These are phyloP conservation scores for Embidobia sp. DNA, from an alignment of 2,888 invertebrate genomes.

Conservation along the genomic window DNA sequence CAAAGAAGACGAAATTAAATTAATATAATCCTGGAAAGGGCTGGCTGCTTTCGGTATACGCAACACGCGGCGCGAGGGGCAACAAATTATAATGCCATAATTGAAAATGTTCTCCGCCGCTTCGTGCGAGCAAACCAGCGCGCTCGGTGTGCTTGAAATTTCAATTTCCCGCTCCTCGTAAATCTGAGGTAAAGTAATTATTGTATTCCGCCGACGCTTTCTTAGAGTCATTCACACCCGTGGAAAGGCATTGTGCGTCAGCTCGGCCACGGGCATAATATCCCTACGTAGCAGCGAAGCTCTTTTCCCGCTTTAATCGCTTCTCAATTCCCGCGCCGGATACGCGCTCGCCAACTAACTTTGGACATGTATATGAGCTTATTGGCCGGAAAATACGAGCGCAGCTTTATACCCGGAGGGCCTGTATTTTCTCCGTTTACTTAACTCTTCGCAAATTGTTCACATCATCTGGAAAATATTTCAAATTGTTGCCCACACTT, in stretches of 20 bases:
- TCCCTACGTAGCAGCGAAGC: conserved; percentile 61
- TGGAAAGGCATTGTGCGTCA: conserved; percentile 76
- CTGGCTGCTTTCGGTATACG: conserved; percentile 58
- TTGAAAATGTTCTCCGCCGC: conserved; percentile 78
- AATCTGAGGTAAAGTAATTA: conserved; percentile 80
- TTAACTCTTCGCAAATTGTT: conserved; percentile 44
- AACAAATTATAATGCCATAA: conserved; percentile 80
- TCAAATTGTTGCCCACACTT: conserved; percentile 37
- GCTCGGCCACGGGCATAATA: conserved; percentile 76
- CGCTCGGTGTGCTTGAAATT: conserved; percentile 77
- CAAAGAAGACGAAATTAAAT: conserved; percentile 79
- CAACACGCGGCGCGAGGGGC: conserved; percentile 69
- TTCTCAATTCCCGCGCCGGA: conserved; percentile 65
- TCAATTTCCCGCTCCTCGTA: conserved; percentile 80
- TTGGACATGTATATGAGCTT: conserved; percentile 66
- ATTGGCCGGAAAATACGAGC: conserved; percentile 55
- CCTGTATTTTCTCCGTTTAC: conserved; percentile 52
- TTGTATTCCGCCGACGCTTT: conserved; percentile 78
- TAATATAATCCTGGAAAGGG: conserved; percentile 75
- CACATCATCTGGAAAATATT: conserved; percentile 47
- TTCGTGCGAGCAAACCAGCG: conserved; percentile 61
- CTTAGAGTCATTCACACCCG: conserved; percentile 76
- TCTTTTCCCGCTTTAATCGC: conserved; percentile 71
- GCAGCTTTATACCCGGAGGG: conserved; percentile 23
- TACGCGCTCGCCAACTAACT: conserved; percentile 61